Evolutionary conservation across 2,113 vertebrate species (phyloP), one percentile per base, ranked within the genome.

Genomic region (Notothenia coriiceps): DNA sequence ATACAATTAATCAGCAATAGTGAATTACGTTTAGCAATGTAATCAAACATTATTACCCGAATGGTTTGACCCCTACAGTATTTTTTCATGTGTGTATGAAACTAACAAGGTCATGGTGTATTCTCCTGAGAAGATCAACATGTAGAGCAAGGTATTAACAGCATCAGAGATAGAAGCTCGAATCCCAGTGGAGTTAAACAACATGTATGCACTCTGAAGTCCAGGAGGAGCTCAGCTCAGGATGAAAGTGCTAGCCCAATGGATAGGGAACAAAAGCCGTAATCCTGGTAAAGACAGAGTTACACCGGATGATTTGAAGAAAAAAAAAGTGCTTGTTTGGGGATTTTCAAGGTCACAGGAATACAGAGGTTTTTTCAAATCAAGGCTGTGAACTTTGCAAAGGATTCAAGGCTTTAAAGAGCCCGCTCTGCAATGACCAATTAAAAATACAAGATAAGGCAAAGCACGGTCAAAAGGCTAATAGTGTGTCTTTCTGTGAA

Each of bases 201-300:
- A 83, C 88, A 88, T 69, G 80, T 47, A 75, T 78, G 80, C 87
- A 89, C 88, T 89, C 80, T 86, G 40, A 71, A 56, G 70, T 86
- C 84, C 79, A 55, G 3, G 3, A 79, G 86, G 84, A 85, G 84
- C 84, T 74, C 74, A 2, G 35, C 35, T 40, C 35, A 40, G 35
- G 76, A 80, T 69, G 70, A 81, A 80, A 82, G 87, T 51, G 88
- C 60, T 70, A 63, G 74, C 70, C 80, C 60, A 86, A 90, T 73
- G 80, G 80, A 40, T 40, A 40, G 6, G 7, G 70, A 80, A 55
- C 12, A 54, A 82, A 33, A 76, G 55, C 6, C 35, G 67, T 77
- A 86, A 87, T 85, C 75, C 79, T 80, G 69, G 60, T 66, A 17
- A 67, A 40, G 46, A 50, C 46, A 63, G 35, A 55, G 62, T 78